Evolutionary conservation across 2,888 invertebrate genomes (phyloP), one percentile per base, ranked within the genome.

Genomic region (Pyrrhia umbra): DNA sequence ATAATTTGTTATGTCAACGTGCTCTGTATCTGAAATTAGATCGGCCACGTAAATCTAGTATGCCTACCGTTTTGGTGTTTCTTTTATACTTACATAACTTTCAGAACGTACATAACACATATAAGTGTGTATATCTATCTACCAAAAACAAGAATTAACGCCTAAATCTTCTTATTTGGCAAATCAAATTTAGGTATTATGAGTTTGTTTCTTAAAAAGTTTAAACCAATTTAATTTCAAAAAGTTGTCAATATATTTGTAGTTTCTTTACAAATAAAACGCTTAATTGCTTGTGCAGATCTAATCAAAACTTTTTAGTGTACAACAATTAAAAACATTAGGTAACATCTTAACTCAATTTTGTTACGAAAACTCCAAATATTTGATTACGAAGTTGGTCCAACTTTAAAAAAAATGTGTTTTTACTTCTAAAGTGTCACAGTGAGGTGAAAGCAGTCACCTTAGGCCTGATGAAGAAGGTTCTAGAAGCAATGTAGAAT

Each of bases 11-110:
- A 10, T 30, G 30, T 30, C 20, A 20, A 10, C 4, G 30, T 39
- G 40, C 25, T 16, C 3, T 21, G 2, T 65, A 66, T 42, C 67
- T 67, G 13, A 20, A 42, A 52, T 51, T 21, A 18, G 18, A 50
- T 65, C 15, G 13, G n/a, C n/a, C 20, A 16, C 34, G 63, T 60
- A 16, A 34, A 61, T 47, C 47, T 27, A 46, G 3, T 13, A 23
- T n/a, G n/a, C 40, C 9, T 23, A 2, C 16, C 9, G 1, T 27
- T 15, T 15, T 6, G 1, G 1, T 50, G 3, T 23, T n/a, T n/a
- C n/a, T n/a, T n/a, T n/a, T n/a, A n/a, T n/a, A n/a, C n/a, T n/a
- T n/a, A n/a, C n/a, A n/a, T n/a, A n/a, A n/a, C n/a, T n/a, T n/a
- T n/a, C n/a, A n/a, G n/a, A n/a, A n/a, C n/a, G n/a, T n/a, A n/a